Conservation (phyloP, 2,113 vertebrate genomes). For the Aramus guarauna region DNA sequence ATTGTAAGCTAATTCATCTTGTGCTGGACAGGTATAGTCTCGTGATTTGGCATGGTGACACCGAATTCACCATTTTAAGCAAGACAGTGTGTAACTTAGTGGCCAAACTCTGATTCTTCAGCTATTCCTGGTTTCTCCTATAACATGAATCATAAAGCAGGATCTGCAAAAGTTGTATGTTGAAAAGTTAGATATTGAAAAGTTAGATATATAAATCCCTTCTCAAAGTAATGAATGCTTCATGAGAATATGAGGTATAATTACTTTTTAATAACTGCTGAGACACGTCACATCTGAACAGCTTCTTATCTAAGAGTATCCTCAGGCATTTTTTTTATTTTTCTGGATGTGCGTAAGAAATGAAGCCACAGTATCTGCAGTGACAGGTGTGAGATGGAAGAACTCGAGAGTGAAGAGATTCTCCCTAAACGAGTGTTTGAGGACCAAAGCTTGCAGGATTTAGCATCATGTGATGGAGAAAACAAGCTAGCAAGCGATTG, state of each 20-base stretch:
- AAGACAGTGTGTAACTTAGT: neutral
- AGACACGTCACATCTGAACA: neutral
- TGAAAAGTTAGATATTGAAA: neutral
- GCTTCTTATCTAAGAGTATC: neutral
- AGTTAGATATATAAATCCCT: neutral
- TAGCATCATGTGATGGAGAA: neutral
- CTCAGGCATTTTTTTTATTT: neutral
- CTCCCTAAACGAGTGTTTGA: neutral
- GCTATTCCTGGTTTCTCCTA: neutral
- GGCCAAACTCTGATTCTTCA: neutral
- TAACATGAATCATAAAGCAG: neutral
- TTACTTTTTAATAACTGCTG: slow-evolving; percentile 23
- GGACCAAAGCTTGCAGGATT: neutral
- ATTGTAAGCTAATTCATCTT: neutral
- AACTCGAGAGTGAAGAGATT: neutral
- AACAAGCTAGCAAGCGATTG: neutral
- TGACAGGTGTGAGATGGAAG: neutral
- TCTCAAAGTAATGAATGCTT: neutral
- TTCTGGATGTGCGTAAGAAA: neutral
- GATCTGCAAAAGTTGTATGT: neutral
- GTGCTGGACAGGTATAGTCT: neutral
- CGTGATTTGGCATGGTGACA: neutral
- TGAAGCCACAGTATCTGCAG: neutral
- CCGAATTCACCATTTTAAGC: neutral
- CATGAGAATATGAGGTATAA: neutral